Percentiles rank a stretch among this genome's conserved stretches.
Evolutionary conservation across 2,113 vertebrate genomes (phyloP).

Genomic region (Forbesichthys papilliferus): DNA sequence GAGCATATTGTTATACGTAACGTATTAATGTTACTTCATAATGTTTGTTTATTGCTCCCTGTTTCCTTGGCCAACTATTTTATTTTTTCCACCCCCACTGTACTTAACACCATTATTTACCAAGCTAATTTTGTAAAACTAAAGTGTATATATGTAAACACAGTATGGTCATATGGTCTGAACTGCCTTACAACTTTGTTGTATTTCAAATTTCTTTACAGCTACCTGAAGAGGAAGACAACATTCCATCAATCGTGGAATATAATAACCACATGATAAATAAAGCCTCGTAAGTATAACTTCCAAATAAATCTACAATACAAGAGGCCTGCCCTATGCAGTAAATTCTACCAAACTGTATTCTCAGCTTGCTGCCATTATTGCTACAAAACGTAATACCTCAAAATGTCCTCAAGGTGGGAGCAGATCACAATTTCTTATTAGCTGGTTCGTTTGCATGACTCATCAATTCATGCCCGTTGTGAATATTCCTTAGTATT

Average conservation of each 20-base stretch:
- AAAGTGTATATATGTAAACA: no score
- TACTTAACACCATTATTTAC: no score
- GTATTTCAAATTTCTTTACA: conserved; percentile 41
- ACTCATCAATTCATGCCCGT: conserved; percentile 5
- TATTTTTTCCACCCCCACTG: no score
- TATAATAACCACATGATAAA: conserved; percentile 78
- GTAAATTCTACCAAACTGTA: not conserved
- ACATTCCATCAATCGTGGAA: conserved; percentile 48
- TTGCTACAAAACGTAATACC: not conserved
- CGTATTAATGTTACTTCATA: no score
- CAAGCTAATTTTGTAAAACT: no score
- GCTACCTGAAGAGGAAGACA: conserved; percentile 85
- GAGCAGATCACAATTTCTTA: conserved; percentile 45
- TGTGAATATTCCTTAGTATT: conserved; percentile 6
- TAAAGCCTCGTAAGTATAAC: conserved; percentile 66
- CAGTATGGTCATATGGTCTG: no score
- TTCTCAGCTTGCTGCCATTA: conserved; percentile 12
- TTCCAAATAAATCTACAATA: not conserved
- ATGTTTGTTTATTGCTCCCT: no score
- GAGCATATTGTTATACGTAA: no score
- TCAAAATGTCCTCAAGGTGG: conserved; percentile 57
- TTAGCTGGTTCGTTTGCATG: not conserved
- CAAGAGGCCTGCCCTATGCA: not conserved
- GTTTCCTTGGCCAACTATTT: no score
- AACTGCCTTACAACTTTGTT: no score